These are phyloP conservation scores for Nebria salina DNA, from an alignment of 2,888 invertebrate genomes.

Conservation along the genomic window DNA sequence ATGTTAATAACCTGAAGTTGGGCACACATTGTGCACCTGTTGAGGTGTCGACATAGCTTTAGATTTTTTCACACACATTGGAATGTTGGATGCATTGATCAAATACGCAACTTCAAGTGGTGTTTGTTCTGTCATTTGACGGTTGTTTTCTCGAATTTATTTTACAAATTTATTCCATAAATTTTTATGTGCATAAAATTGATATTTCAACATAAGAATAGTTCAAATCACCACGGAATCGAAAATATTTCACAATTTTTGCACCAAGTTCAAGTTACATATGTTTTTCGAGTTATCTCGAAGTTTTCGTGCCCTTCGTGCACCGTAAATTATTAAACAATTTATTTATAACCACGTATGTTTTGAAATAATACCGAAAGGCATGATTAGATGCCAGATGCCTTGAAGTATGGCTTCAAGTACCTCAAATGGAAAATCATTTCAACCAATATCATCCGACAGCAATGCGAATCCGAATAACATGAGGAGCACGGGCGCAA, in stretches of 20 bases:
- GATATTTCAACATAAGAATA: neutral
- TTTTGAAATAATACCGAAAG: neutral
- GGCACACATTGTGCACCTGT: too few relatives aligned
- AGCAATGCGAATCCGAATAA: conserved; percentile 44
- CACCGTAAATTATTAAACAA: neutral
- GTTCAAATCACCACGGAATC: neutral
- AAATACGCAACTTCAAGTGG: conserved; percentile 28
- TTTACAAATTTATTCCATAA: conserved; percentile 26
- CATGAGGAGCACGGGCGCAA: conserved; percentile 36
- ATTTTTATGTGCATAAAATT: conserved; percentile 20
- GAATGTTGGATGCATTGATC: neutral
- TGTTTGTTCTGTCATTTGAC: conserved; percentile 43
- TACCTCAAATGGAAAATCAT: conserved; percentile 36
- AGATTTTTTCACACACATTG: neutral
- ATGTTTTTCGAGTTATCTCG: neutral
- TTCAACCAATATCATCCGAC: conserved; percentile 34
- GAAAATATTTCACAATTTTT: neutral
- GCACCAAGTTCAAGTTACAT: neutral
- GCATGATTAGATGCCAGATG: conserved; percentile 15
- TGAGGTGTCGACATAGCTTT: neutral
- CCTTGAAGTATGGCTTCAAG: conserved; percentile 40
- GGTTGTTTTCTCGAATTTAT: conserved; percentile 41
- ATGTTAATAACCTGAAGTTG: too few relatives aligned
- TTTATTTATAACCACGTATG: neutral
- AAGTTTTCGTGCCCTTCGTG: neutral